Evolutionary conservation across 2,888 invertebrate species (phyloP).

Genomic region (Laothoe populi): DNA sequence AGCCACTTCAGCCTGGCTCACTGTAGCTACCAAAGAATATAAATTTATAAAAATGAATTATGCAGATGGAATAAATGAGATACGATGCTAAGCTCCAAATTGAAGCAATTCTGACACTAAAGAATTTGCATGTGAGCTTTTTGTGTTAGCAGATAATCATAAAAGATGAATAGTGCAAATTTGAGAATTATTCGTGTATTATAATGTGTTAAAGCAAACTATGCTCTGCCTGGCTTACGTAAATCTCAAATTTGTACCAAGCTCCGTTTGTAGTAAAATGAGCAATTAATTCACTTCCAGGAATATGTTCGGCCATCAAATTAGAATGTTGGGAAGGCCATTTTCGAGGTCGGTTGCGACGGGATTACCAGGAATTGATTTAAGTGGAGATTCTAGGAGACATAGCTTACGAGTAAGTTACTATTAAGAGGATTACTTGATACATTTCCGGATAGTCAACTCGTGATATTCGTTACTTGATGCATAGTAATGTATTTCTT

Average conservation of each 20-base stretch:
- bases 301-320: slow-evolving; percentile 86
- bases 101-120: slow-evolving; percentile 41
- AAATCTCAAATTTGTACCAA: slow-evolving; percentile 56
- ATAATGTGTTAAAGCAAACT: slow-evolving; percentile 46
- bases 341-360: slow-evolving; percentile 87
- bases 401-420: slow-evolving; percentile 85
- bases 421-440: slow-evolving; percentile 3
- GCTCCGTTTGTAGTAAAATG: slow-evolving; percentile 62
- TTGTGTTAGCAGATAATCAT: slow-evolving; percentile 70
- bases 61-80: slow-evolving; percentile 39
- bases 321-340: slow-evolving; percentile 87
- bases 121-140: slow-evolving; percentile 79
- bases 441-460: background rate
- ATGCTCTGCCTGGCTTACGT: slow-evolving; percentile 73
- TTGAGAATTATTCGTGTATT: slow-evolving; percentile 47
- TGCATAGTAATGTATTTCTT: background rate
- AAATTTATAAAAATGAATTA: slow-evolving; percentile 41
- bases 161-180: slow-evolving; percentile 57
- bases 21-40: slow-evolving; percentile 51
- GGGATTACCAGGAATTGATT: slow-evolving; percentile 81
- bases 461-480: background rate
- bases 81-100: slow-evolving; percentile 42
- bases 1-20: slow-evolving; percentile 49
- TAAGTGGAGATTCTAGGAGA: slow-evolving; percentile 81
- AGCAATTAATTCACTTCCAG: slow-evolving; percentile 74